Conservation (phyloP, 1,140 invertebrate genomes). For the Polyergus mexicanus region DNA sequence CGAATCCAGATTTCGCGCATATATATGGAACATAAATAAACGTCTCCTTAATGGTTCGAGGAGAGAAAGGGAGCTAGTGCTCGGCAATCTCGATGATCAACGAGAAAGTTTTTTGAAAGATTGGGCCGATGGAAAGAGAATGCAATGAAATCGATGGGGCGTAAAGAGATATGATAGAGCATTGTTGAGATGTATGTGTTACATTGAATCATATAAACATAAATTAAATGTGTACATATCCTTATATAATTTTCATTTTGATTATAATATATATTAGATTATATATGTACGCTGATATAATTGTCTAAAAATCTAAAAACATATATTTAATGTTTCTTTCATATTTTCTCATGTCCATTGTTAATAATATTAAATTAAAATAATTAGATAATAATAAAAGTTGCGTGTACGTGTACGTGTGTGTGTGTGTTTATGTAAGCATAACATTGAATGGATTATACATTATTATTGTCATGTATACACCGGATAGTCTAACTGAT, state of each 20-base stretch:
- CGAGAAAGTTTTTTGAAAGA: conserved; percentile 30
- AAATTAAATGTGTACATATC: not conserved
- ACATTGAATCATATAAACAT: not conserved
- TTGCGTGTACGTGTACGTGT: too few species aligned
- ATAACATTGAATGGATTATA: not conserved
- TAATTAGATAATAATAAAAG: not conserved
- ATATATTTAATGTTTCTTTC: not conserved
- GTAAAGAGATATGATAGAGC: conserved; percentile 19
- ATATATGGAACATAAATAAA: conserved; percentile 46
- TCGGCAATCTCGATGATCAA: conserved; percentile 10
- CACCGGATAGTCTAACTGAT: too few species aligned
- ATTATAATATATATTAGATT: not conserved
- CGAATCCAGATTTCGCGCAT: conserved; percentile 51
- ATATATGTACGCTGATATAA: too few species aligned
- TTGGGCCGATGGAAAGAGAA: not conserved
- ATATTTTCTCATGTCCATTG: too few species aligned
- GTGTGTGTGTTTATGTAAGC: too few species aligned
- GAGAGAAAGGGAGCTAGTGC: conserved; percentile 4
- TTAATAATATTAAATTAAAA: not conserved
- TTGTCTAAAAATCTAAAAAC: too few species aligned
- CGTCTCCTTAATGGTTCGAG: conserved; percentile 19
- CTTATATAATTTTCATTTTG: not conserved
- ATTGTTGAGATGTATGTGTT: not conserved
- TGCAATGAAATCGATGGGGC: not conserved
- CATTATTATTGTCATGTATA: not conserved